Base-by-base conservation (phyloP, 2,113 vertebrate genomes). In the Sylvilagus bachmani region DNA sequence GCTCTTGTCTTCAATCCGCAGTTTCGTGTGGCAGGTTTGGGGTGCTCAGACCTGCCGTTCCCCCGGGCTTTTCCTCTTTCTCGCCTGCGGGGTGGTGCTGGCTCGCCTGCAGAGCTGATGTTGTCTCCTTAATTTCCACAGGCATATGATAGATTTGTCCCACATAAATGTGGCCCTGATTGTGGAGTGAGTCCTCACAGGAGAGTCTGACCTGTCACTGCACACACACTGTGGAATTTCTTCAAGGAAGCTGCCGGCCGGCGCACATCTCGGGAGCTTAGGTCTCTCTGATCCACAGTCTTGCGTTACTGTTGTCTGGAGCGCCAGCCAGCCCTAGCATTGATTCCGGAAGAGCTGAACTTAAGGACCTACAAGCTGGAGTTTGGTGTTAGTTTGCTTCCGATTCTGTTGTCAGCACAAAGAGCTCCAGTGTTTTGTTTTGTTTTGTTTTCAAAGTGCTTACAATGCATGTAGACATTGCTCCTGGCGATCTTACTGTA, bases 131-230 rank as follows among this genome's bases (percentile, higher is more conserved):
- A 70, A 33, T 96, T 94, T 89, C 94, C 95, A 71, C 98, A 99
- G 99, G 99, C 99, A 99, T 97, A 99, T 99, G 99, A 99, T 99
- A 98, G 99, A 99, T 98, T 98, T 99, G 98, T 99, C 99, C 97
- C 99, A 99, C 98, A 99, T 99, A 97, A 99, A 99, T 5, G 99
- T 99, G 98, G 99, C 99, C 25, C 98, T 99, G 97, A 99, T 99
- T 75, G 99, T 99, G 74, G 99, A 99, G 98, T 99, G 99, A 99
- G 49, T 38, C 29, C 96, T 86, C 8, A 86, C 85, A 82, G 87
- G 80, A 94, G 79, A 53, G 58, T 55, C 78, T 29, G 96, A 66
- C 89, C 71, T 33, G 31, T 58, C 64, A 27, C 96, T 93, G n/a
- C 86, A 88, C 90, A 82, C 91, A 62, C 33, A 24, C 94, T 93